These are phyloP conservation scores for Carcina quercana DNA, from an alignment of 2,888 invertebrate species.

Conservation along the genomic window DNA sequence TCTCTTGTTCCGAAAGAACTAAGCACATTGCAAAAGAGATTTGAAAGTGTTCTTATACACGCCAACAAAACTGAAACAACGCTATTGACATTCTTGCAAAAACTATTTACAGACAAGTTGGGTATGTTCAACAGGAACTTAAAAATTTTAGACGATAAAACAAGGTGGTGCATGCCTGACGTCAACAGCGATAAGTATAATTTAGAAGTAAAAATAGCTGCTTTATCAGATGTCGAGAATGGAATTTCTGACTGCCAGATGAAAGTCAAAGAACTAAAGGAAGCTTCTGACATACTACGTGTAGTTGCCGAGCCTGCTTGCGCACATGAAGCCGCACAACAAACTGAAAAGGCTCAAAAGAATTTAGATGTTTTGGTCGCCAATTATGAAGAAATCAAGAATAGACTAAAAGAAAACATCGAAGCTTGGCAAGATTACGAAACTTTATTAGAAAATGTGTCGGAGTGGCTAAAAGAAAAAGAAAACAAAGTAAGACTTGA, in stretches of 20 bases:
- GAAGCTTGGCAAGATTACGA: slow-evolving; percentile 89
- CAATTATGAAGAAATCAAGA: slow-evolving; percentile 80
- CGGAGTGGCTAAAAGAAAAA: slow-evolving; percentile 85
- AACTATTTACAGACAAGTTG: slow-evolving; percentile 89
- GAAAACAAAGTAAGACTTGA: slow-evolving; percentile 85
- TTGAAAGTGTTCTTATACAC: slow-evolving; percentile 84
- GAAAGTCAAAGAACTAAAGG: slow-evolving; percentile 79
- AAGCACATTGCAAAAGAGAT: slow-evolving; percentile 87
- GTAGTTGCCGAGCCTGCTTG: slow-evolving; percentile 83
- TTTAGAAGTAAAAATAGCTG: slow-evolving; percentile 91
- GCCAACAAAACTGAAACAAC: slow-evolving; percentile 88
- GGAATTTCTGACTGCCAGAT: slow-evolving; percentile 82
- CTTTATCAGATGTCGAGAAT: slow-evolving; percentile 83
- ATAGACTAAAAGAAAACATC: slow-evolving; percentile 80
- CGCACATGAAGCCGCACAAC: slow-evolving; percentile 77
- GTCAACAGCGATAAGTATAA: slow-evolving; percentile 93
- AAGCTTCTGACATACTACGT: slow-evolving; percentile 81
- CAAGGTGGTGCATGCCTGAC: slow-evolving; percentile 93
- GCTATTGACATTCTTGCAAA: slow-evolving; percentile 86
- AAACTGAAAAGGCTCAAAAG: slow-evolving; percentile 79
- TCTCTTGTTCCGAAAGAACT: slow-evolving; percentile 88
- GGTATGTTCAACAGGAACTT: slow-evolving; percentile 87
- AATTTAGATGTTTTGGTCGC: slow-evolving; percentile 82
- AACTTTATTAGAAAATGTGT: slow-evolving; percentile 80
- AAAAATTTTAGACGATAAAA: slow-evolving; percentile 88